phyloP scores from a whole-genome alignment of 2,113 vertebrate genomes.

The Chauna torquata region DNA sequence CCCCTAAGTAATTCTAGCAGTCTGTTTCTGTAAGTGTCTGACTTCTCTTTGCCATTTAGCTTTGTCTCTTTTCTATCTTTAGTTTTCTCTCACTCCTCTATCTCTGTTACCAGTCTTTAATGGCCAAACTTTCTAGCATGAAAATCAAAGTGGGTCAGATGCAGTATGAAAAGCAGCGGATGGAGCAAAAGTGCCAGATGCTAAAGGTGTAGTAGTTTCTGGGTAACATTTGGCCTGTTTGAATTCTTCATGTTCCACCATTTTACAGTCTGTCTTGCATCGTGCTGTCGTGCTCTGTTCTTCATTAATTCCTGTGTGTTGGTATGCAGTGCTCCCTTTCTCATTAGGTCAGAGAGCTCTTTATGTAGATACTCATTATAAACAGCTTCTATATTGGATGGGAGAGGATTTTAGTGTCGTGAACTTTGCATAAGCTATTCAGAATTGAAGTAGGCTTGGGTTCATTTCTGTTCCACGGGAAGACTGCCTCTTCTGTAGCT shows the following conservation, averaged over 20 bases:
- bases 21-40: slow-evolving; percentile 39
- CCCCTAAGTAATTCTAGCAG: background rate
- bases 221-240: slow-evolving; percentile 53
- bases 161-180: slow-evolving; percentile 98
- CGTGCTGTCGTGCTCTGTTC: slow-evolving; percentile 52
- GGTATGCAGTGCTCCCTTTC: background rate
- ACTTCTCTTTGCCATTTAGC: slow-evolving; percentile 60
- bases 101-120: slow-evolving; percentile 90
- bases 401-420: background rate
- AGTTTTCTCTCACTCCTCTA: slow-evolving; percentile 76
- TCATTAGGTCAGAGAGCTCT: background rate
- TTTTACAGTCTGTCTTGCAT: slow-evolving; percentile 31
- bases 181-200: slow-evolving; percentile 90
- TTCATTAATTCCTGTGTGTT: slow-evolving; percentile 22
- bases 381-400: background rate
- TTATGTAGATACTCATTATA: background rate
- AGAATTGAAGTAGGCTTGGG: background rate
- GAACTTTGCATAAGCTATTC: background rate
- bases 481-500: background rate
- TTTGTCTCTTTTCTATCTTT: slow-evolving; percentile 73
- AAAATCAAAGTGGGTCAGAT: slow-evolving; percentile 99
- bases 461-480: background rate
- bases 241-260: slow-evolving; percentile 25
- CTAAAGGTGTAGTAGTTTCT: slow-evolving; percentile 87
- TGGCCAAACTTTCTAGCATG: slow-evolving; percentile 99